Evolutionary conservation across 2,888 invertebrate species (phyloP).

Genomic region (Bursaphelenchus okinawaensis): DNA sequence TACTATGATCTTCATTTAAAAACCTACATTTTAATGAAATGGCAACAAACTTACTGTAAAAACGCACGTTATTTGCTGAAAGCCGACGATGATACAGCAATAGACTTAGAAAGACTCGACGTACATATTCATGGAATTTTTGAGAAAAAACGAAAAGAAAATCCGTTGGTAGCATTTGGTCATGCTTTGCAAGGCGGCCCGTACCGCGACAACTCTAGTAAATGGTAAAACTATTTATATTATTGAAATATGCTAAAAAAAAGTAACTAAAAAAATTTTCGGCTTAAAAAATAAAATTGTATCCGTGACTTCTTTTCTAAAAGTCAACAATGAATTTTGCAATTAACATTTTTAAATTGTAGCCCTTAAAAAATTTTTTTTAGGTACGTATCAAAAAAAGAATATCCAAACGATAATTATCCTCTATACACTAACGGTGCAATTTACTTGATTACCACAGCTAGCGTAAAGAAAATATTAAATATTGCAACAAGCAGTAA

Average conservation of each 20-base stretch:
- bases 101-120: slow-evolving; percentile 20
- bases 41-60: slow-evolving; percentile 23
- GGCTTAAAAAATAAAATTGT: no score
- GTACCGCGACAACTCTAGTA: slow-evolving; percentile 11
- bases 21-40: slow-evolving; percentile 13
- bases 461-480: slow-evolving; percentile 22
- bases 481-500: slow-evolving; percentile 1
- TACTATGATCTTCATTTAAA: slow-evolving; percentile 25
- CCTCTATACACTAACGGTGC: slow-evolving; percentile 27
- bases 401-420: slow-evolving; percentile 8
- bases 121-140: not conserved
- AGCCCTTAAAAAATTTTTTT: no score
- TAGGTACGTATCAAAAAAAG: slow-evolving; percentile 23
- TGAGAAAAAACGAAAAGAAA: not conserved
- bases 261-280: not conserved
- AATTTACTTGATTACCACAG: slow-evolving; percentile 23
- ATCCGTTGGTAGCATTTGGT: slow-evolving; percentile 19
- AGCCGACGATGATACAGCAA: slow-evolving; percentile 27
- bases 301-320: no score
- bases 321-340: no score
- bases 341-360: no score
- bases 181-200: slow-evolving; percentile 17
- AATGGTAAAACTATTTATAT: slow-evolving; percentile 14
- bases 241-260: not conserved
- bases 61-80: slow-evolving; percentile 18